Base-by-base conservation (phyloP, 1,140 invertebrate species). In the Lasaia peninsularis region DNA sequence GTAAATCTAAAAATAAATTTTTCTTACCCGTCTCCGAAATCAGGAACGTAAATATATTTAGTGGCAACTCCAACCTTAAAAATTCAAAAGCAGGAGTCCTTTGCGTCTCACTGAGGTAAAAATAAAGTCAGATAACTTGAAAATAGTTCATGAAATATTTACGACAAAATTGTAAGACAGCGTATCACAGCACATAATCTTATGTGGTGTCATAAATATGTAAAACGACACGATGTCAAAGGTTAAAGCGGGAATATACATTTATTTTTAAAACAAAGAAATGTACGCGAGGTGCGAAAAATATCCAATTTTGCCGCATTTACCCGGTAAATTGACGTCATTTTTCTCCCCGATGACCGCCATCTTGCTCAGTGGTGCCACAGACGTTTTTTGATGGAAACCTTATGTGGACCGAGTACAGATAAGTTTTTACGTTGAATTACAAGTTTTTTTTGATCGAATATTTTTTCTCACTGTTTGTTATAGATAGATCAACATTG, bases 251-350 rank as follows among this genome's bases (percentile, higher is more conserved):
- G 4, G 40, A 48, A 48, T 21, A 48, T 48, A 48, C 40, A 48
- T 48, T 48, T 48, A 48, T 48, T 48, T n/a, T 31, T 52, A 31
- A 32, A 33, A 33, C 32, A 52, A 52, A 31, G 28, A 31, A 32
- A 52, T 32, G 59, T 51, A 53, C 44, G 65, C 55, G 66, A 63
- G 64, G 60, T 67, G 75, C 61, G 78, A 78, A 71, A 78, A 80
- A 83, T 77, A 75, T 76, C 76, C 81, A 85, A 85, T 85, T 85
- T 85, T 73, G 69, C 67, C 64, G 73, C 70, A 68, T 75, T 83
- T 80, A 65, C 74, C 75, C 75, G 64, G 66, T 72, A 86, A 86
- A 86, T 86, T 78, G 80, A 65, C 69, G 73, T 69, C 73, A 83
- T 86, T 78, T 83, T 75, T 83, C 76, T 83, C 73, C 67, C 63